Percentiles rank a stretch among this genome's conserved stretches.
Evolutionary conservation across 2,888 invertebrate species (phyloP).

Genomic region (Zaprionus lineosus): DNA sequence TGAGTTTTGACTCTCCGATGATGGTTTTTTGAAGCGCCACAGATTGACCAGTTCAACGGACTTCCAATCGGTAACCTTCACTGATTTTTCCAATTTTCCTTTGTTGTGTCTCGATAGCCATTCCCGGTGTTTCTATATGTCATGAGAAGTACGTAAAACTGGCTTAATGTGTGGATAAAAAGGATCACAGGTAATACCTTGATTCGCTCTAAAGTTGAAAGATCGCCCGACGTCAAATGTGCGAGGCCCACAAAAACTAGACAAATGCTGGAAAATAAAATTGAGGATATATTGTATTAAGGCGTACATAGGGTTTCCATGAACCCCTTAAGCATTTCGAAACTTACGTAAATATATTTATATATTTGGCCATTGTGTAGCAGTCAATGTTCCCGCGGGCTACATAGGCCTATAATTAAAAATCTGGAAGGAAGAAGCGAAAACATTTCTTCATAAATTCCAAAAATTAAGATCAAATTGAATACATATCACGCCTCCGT

Average conservation of each 20-base stretch:
- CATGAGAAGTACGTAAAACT: too few species aligned
- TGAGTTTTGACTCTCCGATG: slow-evolving; percentile 50
- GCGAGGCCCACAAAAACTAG: slow-evolving; percentile 55
- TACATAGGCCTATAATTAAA: slow-evolving; percentile 41
- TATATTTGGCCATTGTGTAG: slow-evolving; percentile 49
- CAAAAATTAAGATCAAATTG: not conserved
- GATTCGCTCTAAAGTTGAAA: slow-evolving; percentile 78
- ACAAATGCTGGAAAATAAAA: slow-evolving; percentile 70
- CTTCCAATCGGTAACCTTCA: slow-evolving; percentile 40
- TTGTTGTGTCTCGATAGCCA: slow-evolving; percentile 80
- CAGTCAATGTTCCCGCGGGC: slow-evolving; percentile 19
- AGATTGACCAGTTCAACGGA: slow-evolving; percentile 69
- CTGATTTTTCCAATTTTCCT: slow-evolving; percentile 48
- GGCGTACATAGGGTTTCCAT: too few species aligned
- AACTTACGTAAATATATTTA: slow-evolving; percentile 46
- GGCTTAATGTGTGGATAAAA: too few species aligned
- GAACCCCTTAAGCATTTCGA: not conserved
- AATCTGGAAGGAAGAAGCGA: slow-evolving; percentile 29
- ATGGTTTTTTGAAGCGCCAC: slow-evolving; percentile 66
- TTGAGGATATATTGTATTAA: too few species aligned
- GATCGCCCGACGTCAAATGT: slow-evolving; percentile 64
- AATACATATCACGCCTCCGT: too few species aligned
- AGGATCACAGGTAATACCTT: too few species aligned
- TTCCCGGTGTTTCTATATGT: slow-evolving; percentile 82
- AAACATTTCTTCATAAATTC: too few species aligned